phyloP scores from a whole-genome alignment of 2,888 invertebrate genomes.

The Hedya salicella region DNA sequence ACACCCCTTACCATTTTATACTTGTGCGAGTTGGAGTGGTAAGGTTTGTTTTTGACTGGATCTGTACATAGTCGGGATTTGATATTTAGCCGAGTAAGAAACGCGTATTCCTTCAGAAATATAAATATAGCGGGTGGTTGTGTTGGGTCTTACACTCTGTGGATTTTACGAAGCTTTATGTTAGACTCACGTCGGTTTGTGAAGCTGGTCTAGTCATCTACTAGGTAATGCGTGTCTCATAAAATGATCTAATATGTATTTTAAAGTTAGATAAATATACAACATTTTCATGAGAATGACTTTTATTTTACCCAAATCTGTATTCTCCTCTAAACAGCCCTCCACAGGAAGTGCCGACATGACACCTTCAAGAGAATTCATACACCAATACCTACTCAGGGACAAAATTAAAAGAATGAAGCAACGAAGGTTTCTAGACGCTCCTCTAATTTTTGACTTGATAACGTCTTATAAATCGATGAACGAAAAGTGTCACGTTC shows the following conservation, averaged over 20 bases:
- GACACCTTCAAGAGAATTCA: too few relatives aligned
- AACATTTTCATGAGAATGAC: constrained; percentile 64
- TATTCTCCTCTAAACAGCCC: too few relatives aligned
- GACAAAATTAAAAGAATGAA: too few relatives aligned
- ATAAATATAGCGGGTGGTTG: constrained; percentile 32
- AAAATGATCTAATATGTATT: constrained; percentile 41
- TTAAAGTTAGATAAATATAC: constrained; percentile 66
- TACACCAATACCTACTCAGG: too few relatives aligned
- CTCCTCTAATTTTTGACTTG: too few relatives aligned
- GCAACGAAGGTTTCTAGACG: too few relatives aligned
- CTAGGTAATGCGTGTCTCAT: constrained; percentile 35
- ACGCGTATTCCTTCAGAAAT: constrained; percentile 33
- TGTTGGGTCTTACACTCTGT: constrained; percentile 27
- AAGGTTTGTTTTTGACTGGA: constrained; percentile 11
- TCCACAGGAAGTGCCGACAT: too few relatives aligned
- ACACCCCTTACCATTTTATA: too few relatives aligned
- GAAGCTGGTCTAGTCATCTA: constrained; percentile 30
- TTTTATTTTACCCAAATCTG: constrained; percentile 47
- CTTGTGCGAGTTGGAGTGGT: neutral
- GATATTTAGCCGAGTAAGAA: constrained; percentile 31
- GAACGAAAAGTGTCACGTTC: too few relatives aligned
- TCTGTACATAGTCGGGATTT: constrained; percentile 23
- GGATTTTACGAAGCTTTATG: constrained; percentile 25
- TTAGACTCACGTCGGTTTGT: constrained; percentile 11
- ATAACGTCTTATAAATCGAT: too few relatives aligned